Conservation (phyloP, 2,113 vertebrate genomes). For the Menidia beryllina region DNA sequence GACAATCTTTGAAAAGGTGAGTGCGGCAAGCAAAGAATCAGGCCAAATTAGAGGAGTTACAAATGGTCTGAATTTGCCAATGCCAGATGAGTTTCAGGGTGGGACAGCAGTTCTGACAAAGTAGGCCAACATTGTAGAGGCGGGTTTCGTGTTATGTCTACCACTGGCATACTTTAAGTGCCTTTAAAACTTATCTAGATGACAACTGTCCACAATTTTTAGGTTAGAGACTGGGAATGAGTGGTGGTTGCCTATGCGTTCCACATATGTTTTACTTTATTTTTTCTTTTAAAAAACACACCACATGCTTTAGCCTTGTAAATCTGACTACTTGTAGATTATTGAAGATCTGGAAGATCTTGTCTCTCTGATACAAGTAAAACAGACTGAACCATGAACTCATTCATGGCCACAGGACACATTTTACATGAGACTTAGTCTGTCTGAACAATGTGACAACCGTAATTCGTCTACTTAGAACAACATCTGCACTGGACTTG, state of each 20-base stretch:
- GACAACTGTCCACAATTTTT: background rate
- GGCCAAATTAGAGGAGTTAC: slow-evolving; percentile 26
- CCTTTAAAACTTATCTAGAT: background rate
- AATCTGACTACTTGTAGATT: background rate
- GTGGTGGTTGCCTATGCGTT: background rate
- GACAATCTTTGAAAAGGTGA: background rate
- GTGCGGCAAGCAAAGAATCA: slow-evolving; percentile 30
- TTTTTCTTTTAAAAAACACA: no score
- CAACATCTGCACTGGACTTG: background rate
- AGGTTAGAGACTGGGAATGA: no score
- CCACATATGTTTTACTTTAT: no score
- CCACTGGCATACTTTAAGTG: background rate
- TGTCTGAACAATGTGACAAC: slow-evolving; percentile 46
- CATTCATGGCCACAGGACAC: slow-evolving; percentile 23
- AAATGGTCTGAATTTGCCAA: slow-evolving; percentile 38
- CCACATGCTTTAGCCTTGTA: background rate
- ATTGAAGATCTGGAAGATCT: background rate
- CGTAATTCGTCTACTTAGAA: slow-evolving; percentile 27
- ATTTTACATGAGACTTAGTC: slow-evolving; percentile 29
- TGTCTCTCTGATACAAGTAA: background rate
- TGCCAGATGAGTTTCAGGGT: slow-evolving; percentile 28
- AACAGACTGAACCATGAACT: slow-evolving; percentile 5
- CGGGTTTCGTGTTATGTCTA: background rate
- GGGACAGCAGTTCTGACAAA: slow-evolving; percentile 14
- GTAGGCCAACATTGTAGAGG: background rate